Conservation (phyloP, 2,797 vertebrate genomes). For the Serranus cabrilla region DNA sequence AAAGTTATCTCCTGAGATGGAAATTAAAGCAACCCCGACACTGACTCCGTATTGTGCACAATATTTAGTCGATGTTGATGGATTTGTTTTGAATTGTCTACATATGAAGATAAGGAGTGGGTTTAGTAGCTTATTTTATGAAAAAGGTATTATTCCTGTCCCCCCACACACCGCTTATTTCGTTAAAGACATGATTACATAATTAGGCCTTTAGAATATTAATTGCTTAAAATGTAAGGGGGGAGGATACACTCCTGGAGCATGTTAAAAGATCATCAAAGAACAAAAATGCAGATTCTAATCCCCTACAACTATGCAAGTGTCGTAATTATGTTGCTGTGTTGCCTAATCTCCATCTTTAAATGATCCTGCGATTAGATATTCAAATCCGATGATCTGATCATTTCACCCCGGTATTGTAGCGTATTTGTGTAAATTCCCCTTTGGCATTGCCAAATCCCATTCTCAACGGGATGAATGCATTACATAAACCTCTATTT, state of each 20-base stretch:
- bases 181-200: constrained; percentile 70
- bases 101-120: constrained; percentile 15
- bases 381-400: constrained; percentile 79
- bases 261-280: constrained; percentile 77
- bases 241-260: constrained; percentile 48
- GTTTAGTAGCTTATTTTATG: constrained; percentile 14
- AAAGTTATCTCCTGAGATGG: constrained; percentile 14
- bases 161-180: constrained; percentile 45
- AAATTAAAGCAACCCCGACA: not conserved
- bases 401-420: constrained; percentile 73
- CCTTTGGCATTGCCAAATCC: constrained; percentile 70
- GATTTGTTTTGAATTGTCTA: constrained; percentile 39
- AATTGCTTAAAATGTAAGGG: constrained; percentile 63
- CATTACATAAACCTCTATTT: constrained; percentile 71
- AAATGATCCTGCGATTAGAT: constrained; percentile 78
- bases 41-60: not conserved
- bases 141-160: constrained; percentile 29
- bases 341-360: constrained; percentile 77
- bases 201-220: constrained; percentile 75
- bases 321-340: constrained; percentile 75
- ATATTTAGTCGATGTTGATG: constrained; percentile 19
- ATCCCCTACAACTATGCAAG: constrained; percentile 73
- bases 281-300: constrained; percentile 69
- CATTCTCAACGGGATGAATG: constrained; percentile 70
- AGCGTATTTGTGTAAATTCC: constrained; percentile 66